These are phyloP conservation scores for Neomorphus geoffroyi DNA, from an alignment of 2,797 vertebrate species.

Conservation along the genomic window DNA sequence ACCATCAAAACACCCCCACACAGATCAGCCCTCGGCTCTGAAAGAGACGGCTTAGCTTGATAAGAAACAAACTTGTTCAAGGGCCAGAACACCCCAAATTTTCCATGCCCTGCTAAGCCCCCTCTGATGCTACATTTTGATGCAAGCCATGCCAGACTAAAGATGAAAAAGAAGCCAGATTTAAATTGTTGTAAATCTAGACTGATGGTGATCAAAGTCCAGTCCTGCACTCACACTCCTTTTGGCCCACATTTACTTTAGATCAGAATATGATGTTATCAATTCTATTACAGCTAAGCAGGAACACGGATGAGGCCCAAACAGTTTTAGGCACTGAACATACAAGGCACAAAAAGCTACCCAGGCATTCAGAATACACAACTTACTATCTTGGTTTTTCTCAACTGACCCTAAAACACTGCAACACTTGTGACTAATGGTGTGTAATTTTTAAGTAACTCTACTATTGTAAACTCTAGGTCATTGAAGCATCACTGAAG, in stretches of 20 bases:
- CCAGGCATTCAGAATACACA: not conserved
- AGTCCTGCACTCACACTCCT: not conserved
- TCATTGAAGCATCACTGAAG: not conserved
- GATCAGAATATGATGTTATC: not conserved
- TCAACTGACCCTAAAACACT: not conserved
- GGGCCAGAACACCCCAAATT: not conserved
- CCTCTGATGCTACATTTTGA: not conserved
- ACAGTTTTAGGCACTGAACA: not conserved
- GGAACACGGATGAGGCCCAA: not conserved
- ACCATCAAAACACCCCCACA: not conserved
- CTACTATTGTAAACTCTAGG: not conserved
- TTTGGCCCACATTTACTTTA: not conserved
- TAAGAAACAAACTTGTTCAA: not conserved
- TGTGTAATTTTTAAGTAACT: not conserved
- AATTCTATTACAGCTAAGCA: not conserved
- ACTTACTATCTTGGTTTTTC: not conserved
- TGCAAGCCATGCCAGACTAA: not conserved
- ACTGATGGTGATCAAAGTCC: not conserved
- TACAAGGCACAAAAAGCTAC: not conserved
- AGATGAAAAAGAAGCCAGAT: not conserved
- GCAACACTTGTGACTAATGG: accelerated
- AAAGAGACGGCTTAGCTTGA: not conserved
- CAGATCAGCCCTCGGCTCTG: not conserved
- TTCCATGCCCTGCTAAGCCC: not conserved
- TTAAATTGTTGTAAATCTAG: not conserved